Conservation (phyloP, 2,888 invertebrate species). For the Lordiphosa andalusiaca region DNA sequence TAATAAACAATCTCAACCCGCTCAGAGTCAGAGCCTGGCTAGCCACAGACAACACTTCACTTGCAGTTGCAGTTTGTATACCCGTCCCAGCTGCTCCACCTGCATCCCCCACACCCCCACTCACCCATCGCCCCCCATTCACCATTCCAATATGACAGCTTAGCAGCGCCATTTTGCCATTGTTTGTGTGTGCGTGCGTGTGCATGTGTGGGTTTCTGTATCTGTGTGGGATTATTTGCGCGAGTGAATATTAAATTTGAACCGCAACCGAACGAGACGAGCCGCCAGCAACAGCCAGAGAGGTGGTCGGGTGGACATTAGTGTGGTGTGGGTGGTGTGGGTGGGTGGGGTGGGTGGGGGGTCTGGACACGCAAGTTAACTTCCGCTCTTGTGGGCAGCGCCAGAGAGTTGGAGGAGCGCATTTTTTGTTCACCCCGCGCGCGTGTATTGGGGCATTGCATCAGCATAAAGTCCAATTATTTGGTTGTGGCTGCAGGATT, state of each 20-base stretch:
- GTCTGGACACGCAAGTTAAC: slow-evolving; percentile 63
- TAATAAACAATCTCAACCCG: slow-evolving; percentile 27
- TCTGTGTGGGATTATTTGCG: slow-evolving; percentile 66
- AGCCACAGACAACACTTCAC: slow-evolving; percentile 70
- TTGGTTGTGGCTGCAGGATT: slow-evolving; percentile 28
- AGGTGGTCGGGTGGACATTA: slow-evolving; percentile 10
- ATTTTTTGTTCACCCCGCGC: slow-evolving; percentile 18
- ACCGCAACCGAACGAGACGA: slow-evolving; percentile 68
- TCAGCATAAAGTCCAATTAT: slow-evolving; percentile 61
- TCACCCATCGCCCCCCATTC: too few species aligned
- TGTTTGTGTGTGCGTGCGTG: slow-evolving; percentile 28
- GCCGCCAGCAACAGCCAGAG: slow-evolving; percentile 44
- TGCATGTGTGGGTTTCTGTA: slow-evolving; percentile 23
- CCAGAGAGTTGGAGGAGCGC: not conserved
- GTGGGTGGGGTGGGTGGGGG: slow-evolving; percentile 1
- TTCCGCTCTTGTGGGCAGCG: slow-evolving; percentile 65
- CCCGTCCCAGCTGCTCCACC: not conserved
- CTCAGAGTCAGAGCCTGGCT: slow-evolving; percentile 28
- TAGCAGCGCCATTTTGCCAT: slow-evolving; percentile 66
- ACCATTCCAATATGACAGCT: slow-evolving; percentile 39
- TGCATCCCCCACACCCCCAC: not conserved
- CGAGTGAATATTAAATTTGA: slow-evolving; percentile 75
- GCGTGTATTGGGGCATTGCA: slow-evolving; percentile 42
- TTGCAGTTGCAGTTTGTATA: slow-evolving; percentile 65
- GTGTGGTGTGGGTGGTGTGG: slow-evolving; percentile 1